Evolutionary conservation across 2,888 invertebrate species (phyloP).

Genomic region (Xylota sylvarum): DNA sequence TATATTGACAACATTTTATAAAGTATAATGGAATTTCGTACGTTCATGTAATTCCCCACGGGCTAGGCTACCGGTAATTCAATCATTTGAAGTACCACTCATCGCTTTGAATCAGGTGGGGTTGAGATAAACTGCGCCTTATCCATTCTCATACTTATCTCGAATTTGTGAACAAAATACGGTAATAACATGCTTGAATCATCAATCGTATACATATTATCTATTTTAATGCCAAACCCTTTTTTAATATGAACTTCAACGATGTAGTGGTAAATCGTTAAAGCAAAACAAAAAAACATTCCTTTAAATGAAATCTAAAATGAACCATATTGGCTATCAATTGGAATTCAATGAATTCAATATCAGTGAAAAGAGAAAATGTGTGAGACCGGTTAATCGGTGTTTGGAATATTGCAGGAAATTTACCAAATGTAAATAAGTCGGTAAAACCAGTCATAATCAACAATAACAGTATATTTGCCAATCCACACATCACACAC

Average conservation of each 20-base stretch:
- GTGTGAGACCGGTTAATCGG: background rate
- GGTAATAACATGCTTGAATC: background rate
- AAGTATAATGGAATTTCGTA: background rate
- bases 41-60: slow-evolving; percentile 31
- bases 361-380: background rate
- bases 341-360: background rate
- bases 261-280: background rate
- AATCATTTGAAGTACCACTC: background rate
- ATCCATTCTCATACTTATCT: background rate
- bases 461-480: background rate
- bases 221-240: background rate
- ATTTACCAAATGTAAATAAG: background rate
- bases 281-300: background rate
- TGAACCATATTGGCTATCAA: background rate
- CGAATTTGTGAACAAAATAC: background rate
- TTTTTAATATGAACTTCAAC: background rate
- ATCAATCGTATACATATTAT: background rate
- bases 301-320: background rate
- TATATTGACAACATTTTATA: background rate
- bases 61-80: slow-evolving; percentile 1
- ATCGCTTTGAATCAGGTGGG: background rate
- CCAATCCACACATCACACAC: background rate
- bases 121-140: slow-evolving; percentile 40
- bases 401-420: background rate
- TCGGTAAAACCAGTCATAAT: slow-evolving; percentile 3